Conservation (phyloP, 1,140 invertebrate species). For the Trichonephila clavipes region DNA sequence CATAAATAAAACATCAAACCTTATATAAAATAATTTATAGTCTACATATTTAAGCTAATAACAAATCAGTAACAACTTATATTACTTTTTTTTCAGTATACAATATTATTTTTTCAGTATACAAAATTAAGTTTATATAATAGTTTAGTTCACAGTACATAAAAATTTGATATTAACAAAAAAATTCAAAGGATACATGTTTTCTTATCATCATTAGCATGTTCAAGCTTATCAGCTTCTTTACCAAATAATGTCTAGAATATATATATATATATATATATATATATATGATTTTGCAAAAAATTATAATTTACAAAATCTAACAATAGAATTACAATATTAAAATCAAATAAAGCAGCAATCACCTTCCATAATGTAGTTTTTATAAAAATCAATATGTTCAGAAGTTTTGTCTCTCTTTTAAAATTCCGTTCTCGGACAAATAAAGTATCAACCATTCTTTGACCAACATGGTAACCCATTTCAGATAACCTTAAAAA, state of each 20-base stretch:
- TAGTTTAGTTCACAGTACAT: no score
- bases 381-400: conserved; percentile 97
- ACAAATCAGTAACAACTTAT: no score
- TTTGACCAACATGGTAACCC: conserved; percentile 95
- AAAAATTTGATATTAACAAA: no score
- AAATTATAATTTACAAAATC: background rate
- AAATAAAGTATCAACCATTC: conserved; percentile 95
- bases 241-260: conserved; percentile 94
- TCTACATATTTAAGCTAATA: no score
- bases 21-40: no score
- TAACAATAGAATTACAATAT: background rate
- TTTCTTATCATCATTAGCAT: conserved; percentile 97
- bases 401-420: conserved; percentile 96
- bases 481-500: conserved; percentile 91
- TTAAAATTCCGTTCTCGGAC: conserved; percentile 96
- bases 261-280: conserved; percentile 53
- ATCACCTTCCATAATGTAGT: conserved; percentile 97
- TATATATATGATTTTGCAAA: background rate
- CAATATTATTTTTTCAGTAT: no score
- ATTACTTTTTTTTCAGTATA: no score
- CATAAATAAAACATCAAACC: no score
- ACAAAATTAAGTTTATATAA: no score
- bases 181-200: conserved; percentile 77
- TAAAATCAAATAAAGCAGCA: conserved; percentile 57
- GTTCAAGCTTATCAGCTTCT: conserved; percentile 99